Evolutionary conservation across 2,797 vertebrate genomes (phyloP).

Genomic region (Nannoperca obscura): DNA sequence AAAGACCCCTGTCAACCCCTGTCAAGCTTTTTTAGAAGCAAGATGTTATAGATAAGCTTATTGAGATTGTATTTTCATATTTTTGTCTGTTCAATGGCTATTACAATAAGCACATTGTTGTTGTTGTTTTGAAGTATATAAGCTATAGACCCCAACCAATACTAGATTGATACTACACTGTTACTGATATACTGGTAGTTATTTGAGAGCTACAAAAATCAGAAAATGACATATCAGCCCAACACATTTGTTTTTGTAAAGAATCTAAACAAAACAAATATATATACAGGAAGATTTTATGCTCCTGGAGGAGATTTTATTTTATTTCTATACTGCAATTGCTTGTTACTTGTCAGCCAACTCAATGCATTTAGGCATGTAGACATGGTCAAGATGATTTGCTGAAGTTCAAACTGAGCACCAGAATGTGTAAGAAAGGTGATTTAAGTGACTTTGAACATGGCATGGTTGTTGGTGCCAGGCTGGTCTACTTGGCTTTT

Average conservation of each 20-base stretch:
- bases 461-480: no score
- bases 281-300: background rate
- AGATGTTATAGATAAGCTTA: background rate
- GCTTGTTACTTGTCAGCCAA: no score
- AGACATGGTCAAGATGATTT: no score
- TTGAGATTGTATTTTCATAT: background rate
- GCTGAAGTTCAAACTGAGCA: no score
- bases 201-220: background rate
- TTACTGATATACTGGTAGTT: background rate
- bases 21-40: background rate
- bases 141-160: background rate
- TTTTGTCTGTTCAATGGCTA: background rate
- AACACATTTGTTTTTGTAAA: background rate
- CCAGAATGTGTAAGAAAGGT: no score
- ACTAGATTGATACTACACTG: background rate
- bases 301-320: no score
- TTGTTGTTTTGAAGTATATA: background rate
- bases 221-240: background rate
- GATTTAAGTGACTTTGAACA: no score
- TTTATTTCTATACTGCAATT: no score
- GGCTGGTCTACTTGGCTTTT: no score
- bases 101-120: background rate
- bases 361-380: no score
- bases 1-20: constrained; percentile 18
- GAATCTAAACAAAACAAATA: background rate